Evolutionary conservation across 2,888 invertebrate genomes (phyloP), one percentile per base, ranked within the genome.

Genomic region (Nudaria mundana): DNA sequence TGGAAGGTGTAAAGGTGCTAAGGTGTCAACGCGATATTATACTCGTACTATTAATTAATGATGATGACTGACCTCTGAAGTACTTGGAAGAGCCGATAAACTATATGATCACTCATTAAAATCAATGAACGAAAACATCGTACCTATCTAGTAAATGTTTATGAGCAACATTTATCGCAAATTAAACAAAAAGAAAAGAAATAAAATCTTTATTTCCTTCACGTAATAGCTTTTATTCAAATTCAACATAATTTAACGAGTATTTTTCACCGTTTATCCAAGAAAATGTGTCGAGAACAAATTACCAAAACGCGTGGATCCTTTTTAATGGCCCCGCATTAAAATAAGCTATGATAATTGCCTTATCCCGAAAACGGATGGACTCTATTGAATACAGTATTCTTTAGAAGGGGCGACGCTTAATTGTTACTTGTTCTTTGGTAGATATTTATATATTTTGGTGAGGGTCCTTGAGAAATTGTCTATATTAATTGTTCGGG

Each of bases 281-380:
- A 40, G 39, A 40, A 52, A 54, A 56, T 44, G 30, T 43, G 23
- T 30, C 33, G 37, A 35, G 40, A 48, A 55, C 52, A 56, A 50
- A 61, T 56, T 48, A 44, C 53, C 37, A 32, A 31, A 33, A 40
- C 23, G 30, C 40, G 37, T 24, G 18, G 38, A 40, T 39, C 48
- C 48, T 43, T 53, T 57, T 43, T 43, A 53, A 57, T 48, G 50
- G 55, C 40, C 29, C 51, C 42, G 58, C 56, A 48, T 63, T 62
- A 67, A 65, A 65, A 70, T 74, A 71, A 59, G 56, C 40, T 45
- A 57, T 52, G 62, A 71, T 74, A 72, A 74, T 72, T 71, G 66
- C 63, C 60, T 59, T 67, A 64, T 65, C 58, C 58, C 52, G 54
- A 58, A 47, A 60, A 48, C 43, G 48, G 56, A 52, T 55, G 47